phyloP scores from a whole-genome alignment of 1,140 invertebrate species.

The Heliothis subflexa region DNA sequence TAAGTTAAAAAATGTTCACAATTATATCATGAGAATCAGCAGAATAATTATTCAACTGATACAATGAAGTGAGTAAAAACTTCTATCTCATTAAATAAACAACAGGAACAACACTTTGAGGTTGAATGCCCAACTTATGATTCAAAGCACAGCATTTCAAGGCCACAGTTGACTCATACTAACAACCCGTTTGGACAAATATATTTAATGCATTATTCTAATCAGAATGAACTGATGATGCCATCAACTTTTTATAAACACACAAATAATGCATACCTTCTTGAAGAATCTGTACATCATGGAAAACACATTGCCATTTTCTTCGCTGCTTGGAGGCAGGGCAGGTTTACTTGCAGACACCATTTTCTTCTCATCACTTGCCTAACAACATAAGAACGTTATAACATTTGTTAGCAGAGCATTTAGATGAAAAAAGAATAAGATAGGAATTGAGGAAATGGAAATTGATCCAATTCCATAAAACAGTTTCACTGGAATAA shows the following conservation, averaged over 20 bases:
- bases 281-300: conserved; percentile 81
- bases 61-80: background rate
- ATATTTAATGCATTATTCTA: conserved; percentile 7
- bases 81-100: conserved; percentile 11
- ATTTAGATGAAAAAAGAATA: background rate
- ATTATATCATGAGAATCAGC: background rate
- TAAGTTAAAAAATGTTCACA: too few relatives aligned
- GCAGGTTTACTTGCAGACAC: conserved; percentile 75
- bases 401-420: background rate
- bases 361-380: conserved; percentile 74
- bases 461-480: background rate
- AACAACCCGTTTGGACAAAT: conserved; percentile 38
- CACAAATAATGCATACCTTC: conserved; percentile 66
- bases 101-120: conserved; percentile 26
- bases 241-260: conserved; percentile 1
- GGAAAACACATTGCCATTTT: conserved; percentile 71
- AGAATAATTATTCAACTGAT: background rate
- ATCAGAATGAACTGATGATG: conserved; percentile 12
- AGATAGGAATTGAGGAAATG: background rate
- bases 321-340: conserved; percentile 75
- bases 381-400: conserved; percentile 58
- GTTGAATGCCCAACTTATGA: conserved; percentile 25
- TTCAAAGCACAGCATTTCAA: conserved; percentile 52
- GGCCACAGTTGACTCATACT: conserved; percentile 61
- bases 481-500: conserved; percentile 15